Evolutionary conservation across 1,140 invertebrate species (phyloP).

Genomic region (Fopius arisanus): DNA sequence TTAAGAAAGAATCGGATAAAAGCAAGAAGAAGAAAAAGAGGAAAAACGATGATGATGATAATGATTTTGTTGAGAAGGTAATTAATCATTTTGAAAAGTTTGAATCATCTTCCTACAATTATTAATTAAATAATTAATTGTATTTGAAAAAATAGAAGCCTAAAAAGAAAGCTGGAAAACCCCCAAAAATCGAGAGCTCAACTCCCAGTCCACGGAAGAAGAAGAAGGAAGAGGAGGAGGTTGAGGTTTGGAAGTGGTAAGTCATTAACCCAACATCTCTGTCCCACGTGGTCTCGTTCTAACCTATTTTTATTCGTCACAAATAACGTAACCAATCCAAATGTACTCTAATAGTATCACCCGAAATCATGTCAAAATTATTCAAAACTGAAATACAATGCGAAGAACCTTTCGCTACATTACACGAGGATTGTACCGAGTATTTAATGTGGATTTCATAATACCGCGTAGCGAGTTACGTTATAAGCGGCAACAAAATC

Average conservation of each 20-base stretch:
- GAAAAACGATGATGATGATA: slow-evolving; percentile 68
- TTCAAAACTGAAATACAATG: neutral
- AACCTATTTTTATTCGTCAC: neutral
- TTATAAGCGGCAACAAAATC: neutral
- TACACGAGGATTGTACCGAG: neutral
- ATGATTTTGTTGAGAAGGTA: slow-evolving; percentile 68
- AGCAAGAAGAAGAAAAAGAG: slow-evolving; percentile 70
- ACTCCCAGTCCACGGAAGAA: slow-evolving; percentile 67
- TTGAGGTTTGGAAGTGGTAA: slow-evolving; percentile 93
- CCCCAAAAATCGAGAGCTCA: slow-evolving; percentile 39
- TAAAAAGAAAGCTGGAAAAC: slow-evolving; percentile 50
- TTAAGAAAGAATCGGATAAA: slow-evolving; percentile 74
- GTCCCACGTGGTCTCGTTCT: slow-evolving; percentile 8
- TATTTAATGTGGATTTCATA: neutral
- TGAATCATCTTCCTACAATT: slow-evolving; percentile 7
- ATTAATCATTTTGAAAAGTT: slow-evolving; percentile 67
- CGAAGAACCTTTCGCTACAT: neutral
- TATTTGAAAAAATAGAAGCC: slow-evolving; percentile 41
- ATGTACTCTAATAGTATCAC: neutral
- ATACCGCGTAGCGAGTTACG: neutral
- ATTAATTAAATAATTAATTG: neutral
- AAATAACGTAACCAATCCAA: neutral
- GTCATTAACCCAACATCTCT: neutral
- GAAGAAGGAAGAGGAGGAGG: slow-evolving; percentile 81
- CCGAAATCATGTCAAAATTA: neutral